Evolutionary conservation across 2,888 invertebrate species (phyloP).

Genomic region (Tromatobia lineatoria): DNA sequence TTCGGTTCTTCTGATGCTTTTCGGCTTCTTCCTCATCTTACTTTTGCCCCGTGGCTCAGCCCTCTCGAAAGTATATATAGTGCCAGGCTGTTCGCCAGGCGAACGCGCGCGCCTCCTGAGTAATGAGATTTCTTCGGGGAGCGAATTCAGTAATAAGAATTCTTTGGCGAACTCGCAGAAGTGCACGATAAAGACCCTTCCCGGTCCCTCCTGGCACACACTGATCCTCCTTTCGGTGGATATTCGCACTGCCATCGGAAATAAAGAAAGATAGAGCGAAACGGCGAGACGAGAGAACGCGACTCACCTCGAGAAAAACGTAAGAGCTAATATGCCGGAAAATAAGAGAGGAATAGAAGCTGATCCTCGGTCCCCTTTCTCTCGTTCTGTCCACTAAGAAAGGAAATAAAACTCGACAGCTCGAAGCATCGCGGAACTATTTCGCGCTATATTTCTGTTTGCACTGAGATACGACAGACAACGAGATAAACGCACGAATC

Average conservation of each 20-base stretch:
- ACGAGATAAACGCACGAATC: slow-evolving; percentile 20
- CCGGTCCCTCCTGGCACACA: slow-evolving; percentile 61
- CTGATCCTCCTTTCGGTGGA: slow-evolving; percentile 42
- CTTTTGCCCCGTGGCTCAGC: slow-evolving; percentile 36
- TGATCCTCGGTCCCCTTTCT: slow-evolving; percentile 48
- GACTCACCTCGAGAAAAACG: slow-evolving; percentile 35
- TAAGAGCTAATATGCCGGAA: slow-evolving; percentile 65
- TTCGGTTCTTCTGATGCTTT: slow-evolving; percentile 32
- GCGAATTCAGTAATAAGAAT: slow-evolving; percentile 81
- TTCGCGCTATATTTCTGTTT: slow-evolving; percentile 39
- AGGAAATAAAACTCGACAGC: slow-evolving; percentile 28
- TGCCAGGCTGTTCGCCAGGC: slow-evolving; percentile 70
- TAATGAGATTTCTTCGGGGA: slow-evolving; percentile 81
- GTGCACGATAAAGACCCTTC: slow-evolving; percentile 78
- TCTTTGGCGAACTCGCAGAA: slow-evolving; percentile 78
- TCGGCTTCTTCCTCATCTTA: slow-evolving; percentile 65
- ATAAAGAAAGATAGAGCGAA: slow-evolving; percentile 26
- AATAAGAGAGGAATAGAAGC: slow-evolving; percentile 39
- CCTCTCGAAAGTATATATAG: slow-evolving; percentile 68
- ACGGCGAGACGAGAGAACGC: slow-evolving; percentile 27
- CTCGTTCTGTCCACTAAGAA: slow-evolving; percentile 10
- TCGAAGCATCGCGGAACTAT: slow-evolving; percentile 32
- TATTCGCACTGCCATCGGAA: slow-evolving; percentile 44
- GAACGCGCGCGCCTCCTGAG: slow-evolving; percentile 74
- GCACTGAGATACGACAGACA: slow-evolving; percentile 11